Conservation (phyloP, 2,113 vertebrate genomes). For the Chloropsis cyanopogon region DNA sequence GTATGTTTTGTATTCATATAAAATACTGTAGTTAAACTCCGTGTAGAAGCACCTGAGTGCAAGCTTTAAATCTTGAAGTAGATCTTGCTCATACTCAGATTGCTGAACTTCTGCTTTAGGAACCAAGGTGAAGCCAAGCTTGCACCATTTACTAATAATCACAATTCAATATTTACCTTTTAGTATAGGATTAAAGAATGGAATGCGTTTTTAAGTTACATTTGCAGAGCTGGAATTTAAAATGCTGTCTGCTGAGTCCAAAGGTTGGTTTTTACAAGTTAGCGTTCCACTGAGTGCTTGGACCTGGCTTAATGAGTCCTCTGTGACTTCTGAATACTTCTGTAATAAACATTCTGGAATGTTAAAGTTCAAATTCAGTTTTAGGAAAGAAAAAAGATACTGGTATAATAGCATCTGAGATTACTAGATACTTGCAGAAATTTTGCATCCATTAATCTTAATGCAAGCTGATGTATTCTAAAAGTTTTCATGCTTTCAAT, state of each 20-base stretch:
- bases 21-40: not conserved
- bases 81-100: not conserved
- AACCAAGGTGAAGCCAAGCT: not conserved
- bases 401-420: not conserved
- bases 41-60: not conserved
- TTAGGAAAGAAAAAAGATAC: not conserved
- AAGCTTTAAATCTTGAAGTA: not conserved
- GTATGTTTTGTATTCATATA: not conserved
- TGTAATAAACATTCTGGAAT: not conserved
- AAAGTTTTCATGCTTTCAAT: not conserved
- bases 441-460: not conserved
- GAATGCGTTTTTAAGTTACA: not conserved
- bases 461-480: not conserved
- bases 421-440: not conserved
- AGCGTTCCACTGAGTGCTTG: not conserved
- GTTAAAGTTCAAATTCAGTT: not conserved
- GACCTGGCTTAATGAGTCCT: not conserved
- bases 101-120: not conserved
- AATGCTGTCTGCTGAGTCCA: not conserved
- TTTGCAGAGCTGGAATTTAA: not conserved
- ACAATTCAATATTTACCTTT: not conserved
- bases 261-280: not conserved
- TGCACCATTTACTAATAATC: not conserved
- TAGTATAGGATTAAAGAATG: not conserved
- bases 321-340: not conserved